Evolutionary conservation across 2,797 vertebrate species (phyloP).

Genomic region (Leptodactylus fallax): DNA sequence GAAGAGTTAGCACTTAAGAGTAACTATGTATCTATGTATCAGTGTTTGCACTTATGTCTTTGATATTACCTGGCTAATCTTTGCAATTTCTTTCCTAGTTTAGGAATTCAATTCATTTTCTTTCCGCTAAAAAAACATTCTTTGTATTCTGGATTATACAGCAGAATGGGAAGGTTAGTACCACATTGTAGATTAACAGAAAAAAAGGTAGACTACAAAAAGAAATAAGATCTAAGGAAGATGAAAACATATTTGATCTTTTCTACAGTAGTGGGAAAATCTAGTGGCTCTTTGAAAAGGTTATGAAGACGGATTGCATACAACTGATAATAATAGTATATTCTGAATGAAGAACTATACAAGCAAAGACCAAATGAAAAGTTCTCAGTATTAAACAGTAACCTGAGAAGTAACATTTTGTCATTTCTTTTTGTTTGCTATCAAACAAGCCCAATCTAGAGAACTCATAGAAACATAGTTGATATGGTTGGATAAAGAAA

Average conservation of each 20-base stretch:
- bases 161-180: neutral
- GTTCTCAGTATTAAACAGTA: neutral
- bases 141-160: constrained; percentile 18
- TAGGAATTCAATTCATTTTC: neutral
- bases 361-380: neutral
- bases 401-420: neutral
- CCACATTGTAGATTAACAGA: neutral
- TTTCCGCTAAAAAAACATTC: neutral
- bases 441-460: neutral
- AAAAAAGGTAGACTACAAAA: neutral
- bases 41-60: neutral
- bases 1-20: neutral
- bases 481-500: too few species aligned
- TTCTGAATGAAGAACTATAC: neutral
- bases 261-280: neutral
- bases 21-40: neutral
- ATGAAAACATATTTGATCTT: neutral
- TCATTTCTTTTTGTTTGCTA: too few species aligned
- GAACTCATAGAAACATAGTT: neutral
- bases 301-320: neutral
- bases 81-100: neutral
- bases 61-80: neutral
- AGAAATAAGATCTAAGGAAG: neutral
- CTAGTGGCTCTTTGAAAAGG: neutral
- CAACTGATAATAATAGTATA: neutral